Evolutionary conservation across 2,888 invertebrate genomes (phyloP).

Genomic region (Phaedon cochleariae): DNA sequence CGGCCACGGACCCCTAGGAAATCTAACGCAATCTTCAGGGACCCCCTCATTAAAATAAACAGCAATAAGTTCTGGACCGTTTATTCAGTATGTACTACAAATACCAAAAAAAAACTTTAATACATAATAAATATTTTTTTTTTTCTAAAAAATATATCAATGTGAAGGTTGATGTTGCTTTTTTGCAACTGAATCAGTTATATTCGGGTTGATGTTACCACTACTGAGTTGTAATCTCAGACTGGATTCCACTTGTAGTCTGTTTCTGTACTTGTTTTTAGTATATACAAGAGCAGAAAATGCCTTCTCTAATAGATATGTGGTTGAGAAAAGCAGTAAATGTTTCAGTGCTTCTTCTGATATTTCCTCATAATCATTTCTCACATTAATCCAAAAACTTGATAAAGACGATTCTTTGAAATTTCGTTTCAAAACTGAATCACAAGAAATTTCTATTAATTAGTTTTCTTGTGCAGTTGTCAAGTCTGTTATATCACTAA

Average conservation of each 20-base stretch:
- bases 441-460: conserved; percentile 28
- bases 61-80: too few species aligned
- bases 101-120: too few species aligned
- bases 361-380: conserved; percentile 22
- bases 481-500: conserved; percentile 24
- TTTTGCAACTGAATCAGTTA: too few species aligned
- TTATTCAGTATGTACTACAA: too few species aligned
- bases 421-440: conserved; percentile 25
- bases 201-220: too few species aligned
- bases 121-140: too few species aligned
- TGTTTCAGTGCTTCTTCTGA: conserved; percentile 25
- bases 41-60: too few species aligned
- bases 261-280: conserved; percentile 25
- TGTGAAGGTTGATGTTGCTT: too few species aligned
- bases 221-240: neutral
- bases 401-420: conserved; percentile 17
- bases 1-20: too few species aligned
- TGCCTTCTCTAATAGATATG: too few species aligned
- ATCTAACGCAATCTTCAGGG: too few species aligned
- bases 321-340: conserved; percentile 19
- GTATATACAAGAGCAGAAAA: neutral
- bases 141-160: too few species aligned
- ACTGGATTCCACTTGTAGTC: conserved; percentile 13
- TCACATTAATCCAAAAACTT: neutral
- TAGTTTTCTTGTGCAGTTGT: conserved; percentile 19